Conservation (phyloP, 2,888 invertebrate species). For the Pammene fasciana region DNA sequence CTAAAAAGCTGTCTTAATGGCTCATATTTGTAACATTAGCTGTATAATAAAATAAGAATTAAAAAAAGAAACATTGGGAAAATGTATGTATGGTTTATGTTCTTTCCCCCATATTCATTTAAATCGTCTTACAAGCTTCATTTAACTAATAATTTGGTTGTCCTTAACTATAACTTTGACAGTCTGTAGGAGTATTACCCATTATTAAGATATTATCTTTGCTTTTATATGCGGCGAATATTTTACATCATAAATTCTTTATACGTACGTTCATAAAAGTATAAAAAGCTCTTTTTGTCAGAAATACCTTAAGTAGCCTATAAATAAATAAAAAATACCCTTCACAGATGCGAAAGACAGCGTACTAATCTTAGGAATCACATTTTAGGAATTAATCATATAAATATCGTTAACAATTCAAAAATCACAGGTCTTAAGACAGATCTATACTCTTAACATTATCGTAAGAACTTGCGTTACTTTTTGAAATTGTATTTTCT, state of each 20-base stretch:
- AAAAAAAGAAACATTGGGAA: background rate
- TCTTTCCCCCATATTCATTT: too few species aligned
- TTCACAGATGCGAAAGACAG: constrained; percentile 77
- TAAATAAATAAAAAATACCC: constrained; percentile 63
- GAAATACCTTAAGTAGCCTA: background rate
- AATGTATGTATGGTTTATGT: too few species aligned
- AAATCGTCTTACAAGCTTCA: too few species aligned
- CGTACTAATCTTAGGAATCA: constrained; percentile 66
- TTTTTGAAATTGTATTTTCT: background rate
- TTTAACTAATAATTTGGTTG: too few species aligned
- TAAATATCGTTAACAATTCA: constrained; percentile 62
- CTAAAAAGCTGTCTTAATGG: background rate
- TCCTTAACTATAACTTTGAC: too few species aligned
- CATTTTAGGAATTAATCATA: constrained; percentile 60
- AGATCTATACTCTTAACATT: constrained; percentile 71
- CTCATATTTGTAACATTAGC: background rate
- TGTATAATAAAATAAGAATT: too few species aligned
- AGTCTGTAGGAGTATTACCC: too few species aligned
- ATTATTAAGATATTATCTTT: too few species aligned
- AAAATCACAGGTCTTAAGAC: constrained; percentile 73
- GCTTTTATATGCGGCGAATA: background rate
- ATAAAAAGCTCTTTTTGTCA: background rate
- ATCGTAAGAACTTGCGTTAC: constrained; percentile 48
- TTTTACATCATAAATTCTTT: background rate
- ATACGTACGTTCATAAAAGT: background rate